These are phyloP conservation scores for Coranthus polyacanthus DNA, from an alignment of 2,797 vertebrate genomes.

Conservation along the genomic window DNA sequence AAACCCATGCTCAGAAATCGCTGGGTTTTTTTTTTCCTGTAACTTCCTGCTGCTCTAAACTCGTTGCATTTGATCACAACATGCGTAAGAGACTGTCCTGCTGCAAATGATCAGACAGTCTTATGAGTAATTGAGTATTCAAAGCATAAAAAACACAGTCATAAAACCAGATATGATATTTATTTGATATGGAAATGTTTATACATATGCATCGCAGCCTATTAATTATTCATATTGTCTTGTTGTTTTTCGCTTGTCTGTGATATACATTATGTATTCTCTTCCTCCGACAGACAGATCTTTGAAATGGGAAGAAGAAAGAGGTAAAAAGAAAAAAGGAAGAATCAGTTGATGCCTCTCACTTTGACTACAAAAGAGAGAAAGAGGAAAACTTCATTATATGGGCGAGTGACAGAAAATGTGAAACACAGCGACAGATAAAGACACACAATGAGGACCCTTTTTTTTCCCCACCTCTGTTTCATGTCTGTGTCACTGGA, in stretches of 20 bases:
- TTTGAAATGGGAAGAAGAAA: constrained; percentile 74
- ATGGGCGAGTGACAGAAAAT: constrained; percentile 70
- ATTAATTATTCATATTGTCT: constrained; percentile 86
- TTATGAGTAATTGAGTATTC: constrained; percentile 59
- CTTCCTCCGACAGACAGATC: constrained; percentile 69
- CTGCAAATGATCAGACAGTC: constrained; percentile 61
- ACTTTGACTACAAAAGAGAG: constrained; percentile 78
- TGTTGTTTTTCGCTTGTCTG: constrained; percentile 74
- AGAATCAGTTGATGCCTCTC: constrained; percentile 72
- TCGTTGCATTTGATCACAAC: constrained; percentile 58
- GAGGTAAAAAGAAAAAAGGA: constrained; percentile 57
- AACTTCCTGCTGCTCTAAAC: constrained; percentile 19
- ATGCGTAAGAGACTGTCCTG: constrained; percentile 27
- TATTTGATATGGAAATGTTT: constrained; percentile 86
- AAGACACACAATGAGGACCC: constrained; percentile 52
- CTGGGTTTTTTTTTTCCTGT: constrained; percentile 1
- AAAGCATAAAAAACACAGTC: constrained; percentile 54
- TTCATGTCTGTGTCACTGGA: constrained; percentile 61
- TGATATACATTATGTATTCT: constrained; percentile 84
- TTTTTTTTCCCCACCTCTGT: constrained; percentile 39
- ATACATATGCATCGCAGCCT: constrained; percentile 75
- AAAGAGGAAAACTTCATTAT: constrained; percentile 78
- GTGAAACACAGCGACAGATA: constrained; percentile 52
- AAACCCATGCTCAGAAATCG: constrained; percentile 9
- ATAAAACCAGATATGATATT: constrained; percentile 76